A percentile compares a stretch with the other conserved stretches of the same genome.
These are phyloP conservation scores for Oryzias celebensis DNA, from an alignment of 2,113 vertebrate species.

Conservation along the genomic window DNA sequence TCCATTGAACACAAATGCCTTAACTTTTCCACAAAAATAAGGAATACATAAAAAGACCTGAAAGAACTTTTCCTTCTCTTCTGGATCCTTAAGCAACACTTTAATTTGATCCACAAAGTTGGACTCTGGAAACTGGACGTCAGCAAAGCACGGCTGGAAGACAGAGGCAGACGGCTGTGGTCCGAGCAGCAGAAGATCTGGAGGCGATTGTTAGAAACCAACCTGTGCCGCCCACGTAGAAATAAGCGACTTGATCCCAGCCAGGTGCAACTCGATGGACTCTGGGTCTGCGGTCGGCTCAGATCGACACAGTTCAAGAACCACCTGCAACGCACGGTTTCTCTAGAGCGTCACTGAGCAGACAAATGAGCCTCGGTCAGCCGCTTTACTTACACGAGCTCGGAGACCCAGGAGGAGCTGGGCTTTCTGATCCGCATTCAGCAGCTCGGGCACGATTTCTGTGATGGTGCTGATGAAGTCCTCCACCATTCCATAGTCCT, in stretches of 20 bases:
- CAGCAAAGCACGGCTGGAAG: conserved; percentile 63
- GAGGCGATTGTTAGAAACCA: not conserved
- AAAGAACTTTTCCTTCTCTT: conserved; percentile 68
- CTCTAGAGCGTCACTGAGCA: not conserved
- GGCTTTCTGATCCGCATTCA: conserved; percentile 77
- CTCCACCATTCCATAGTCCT: conserved; percentile 74
- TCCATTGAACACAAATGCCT: not conserved
- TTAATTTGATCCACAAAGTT: conserved; percentile 71
- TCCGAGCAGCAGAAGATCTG: not conserved
- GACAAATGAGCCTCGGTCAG: too few relatives aligned
- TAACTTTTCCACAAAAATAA: not conserved
- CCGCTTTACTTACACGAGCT: conserved; percentile 70
- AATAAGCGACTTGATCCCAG: conserved; percentile 56
- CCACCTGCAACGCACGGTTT: conserved; percentile 49
- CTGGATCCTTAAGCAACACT: conserved; percentile 61
- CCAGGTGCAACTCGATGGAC: conserved; percentile 60
- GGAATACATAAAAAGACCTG: conserved; percentile 52
- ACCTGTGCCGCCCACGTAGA: conserved; percentile 69
- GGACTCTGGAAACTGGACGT: conserved; percentile 66
- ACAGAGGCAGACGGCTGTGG: not conserved
- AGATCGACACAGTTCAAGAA: conserved; percentile 65
- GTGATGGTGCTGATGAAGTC: conserved; percentile 76
- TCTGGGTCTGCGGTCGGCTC: conserved; percentile 43
- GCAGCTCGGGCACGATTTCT: conserved; percentile 69
- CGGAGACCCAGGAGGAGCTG: conserved; percentile 79